Evolutionary conservation across 2,797 vertebrate species (phyloP).

Genomic region (Garrulus glandarius): DNA sequence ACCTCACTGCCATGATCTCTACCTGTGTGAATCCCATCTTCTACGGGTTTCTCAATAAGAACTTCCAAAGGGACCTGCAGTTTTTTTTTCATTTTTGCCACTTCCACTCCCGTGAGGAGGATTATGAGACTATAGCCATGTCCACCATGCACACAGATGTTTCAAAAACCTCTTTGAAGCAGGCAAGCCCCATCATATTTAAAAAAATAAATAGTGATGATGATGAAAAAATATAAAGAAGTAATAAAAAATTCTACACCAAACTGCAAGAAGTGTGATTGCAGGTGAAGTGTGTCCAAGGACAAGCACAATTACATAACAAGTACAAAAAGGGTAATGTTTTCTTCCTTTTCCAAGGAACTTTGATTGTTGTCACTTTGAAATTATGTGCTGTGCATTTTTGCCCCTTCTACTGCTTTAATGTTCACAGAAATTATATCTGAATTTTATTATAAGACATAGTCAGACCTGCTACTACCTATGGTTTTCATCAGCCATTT

Average conservation of each 20-base stretch:
- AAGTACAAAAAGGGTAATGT: neutral
- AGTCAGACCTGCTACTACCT: conserved; percentile 20
- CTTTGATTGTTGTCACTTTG: conserved; percentile 16
- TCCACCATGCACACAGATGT: conserved; percentile 88
- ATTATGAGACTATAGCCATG: conserved; percentile 88
- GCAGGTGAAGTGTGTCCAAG: neutral
- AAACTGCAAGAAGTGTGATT: neutral
- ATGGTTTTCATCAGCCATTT: conserved; percentile 29
- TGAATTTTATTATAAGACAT: conserved; percentile 24
- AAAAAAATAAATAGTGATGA: conserved; percentile 73
- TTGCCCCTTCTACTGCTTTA: conserved; percentile 43
- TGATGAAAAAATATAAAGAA: conserved; percentile 66
- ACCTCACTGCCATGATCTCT: conserved; percentile 87
- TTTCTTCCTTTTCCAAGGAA: neutral
- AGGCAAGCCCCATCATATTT: conserved; percentile 76
- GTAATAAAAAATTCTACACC: neutral
- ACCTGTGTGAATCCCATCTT: conserved; percentile 87
- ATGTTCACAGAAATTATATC: conserved; percentile 15
- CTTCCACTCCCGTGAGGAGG: conserved; percentile 79
- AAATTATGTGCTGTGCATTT: neutral
- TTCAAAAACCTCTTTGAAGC: conserved; percentile 84
- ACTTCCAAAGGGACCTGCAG: conserved; percentile 86
- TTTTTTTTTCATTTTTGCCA: conserved; percentile 84
- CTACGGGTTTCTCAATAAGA: conserved; percentile 88
- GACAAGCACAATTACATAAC: conserved; percentile 57